Evolutionary conservation across 64 coral and sea anemone species (phyloP).

Genomic region (Montipora foliosa): DNA sequence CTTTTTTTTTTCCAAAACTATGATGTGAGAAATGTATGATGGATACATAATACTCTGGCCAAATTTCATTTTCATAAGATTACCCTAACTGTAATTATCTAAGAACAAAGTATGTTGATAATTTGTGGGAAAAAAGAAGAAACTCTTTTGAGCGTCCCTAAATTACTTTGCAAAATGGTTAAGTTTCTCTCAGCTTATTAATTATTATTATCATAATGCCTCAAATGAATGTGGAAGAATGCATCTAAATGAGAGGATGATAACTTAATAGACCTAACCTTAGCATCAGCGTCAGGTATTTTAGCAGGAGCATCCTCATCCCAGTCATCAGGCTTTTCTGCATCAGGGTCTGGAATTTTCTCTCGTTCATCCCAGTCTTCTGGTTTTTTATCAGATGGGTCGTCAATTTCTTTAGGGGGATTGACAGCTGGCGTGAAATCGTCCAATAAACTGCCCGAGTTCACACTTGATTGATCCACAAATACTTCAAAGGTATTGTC

Average conservation of each 20-base stretch:
- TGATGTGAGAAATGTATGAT: too few relatives aligned
- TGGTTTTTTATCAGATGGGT: constrained; percentile 90
- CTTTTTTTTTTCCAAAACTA: too few relatives aligned
- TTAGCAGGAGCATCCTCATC: constrained; percentile 97
- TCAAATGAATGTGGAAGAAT: neutral
- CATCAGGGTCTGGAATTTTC: constrained; percentile 98
- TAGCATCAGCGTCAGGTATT: constrained; percentile 93
- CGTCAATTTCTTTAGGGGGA: constrained; percentile 95
- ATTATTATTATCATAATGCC: too few relatives aligned
- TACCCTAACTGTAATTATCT: too few relatives aligned
- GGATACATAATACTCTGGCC: too few relatives aligned
- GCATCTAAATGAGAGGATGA: neutral
- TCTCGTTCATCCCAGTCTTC: constrained; percentile 99
- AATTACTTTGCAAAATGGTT: too few relatives aligned
- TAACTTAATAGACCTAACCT: constrained; percentile 44
- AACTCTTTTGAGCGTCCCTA: too few relatives aligned
- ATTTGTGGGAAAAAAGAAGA: too few relatives aligned
- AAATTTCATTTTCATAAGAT: too few relatives aligned
- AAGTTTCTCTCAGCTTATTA: too few relatives aligned
- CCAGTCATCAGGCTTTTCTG: constrained; percentile 98
- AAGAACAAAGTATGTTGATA: too few relatives aligned
- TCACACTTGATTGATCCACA: constrained; percentile 91
- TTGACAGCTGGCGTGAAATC: constrained; percentile 94
- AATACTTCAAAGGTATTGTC: constrained; percentile 95
- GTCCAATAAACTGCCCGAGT: constrained; percentile 80